Percentiles rank a stretch among this genome's conserved stretches.
Evolutionary conservation across 1,140 invertebrate species (phyloP).

Genomic region (Drosophila orena): DNA sequence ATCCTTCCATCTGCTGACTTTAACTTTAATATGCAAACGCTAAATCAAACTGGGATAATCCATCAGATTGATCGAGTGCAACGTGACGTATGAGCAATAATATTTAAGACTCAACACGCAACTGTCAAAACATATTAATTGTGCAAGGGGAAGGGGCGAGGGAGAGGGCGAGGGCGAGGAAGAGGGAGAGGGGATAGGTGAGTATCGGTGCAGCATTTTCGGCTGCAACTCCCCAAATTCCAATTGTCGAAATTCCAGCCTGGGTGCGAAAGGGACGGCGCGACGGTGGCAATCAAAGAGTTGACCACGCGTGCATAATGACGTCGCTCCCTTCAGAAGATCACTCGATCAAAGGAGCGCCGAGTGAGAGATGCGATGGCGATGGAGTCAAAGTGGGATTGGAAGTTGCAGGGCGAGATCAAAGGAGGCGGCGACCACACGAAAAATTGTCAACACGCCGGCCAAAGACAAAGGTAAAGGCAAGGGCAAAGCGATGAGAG

Average conservation of each 20-base stretch:
- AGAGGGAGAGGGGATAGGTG: neutral
- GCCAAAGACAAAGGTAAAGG: conserved; percentile 32
- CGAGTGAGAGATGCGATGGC: conserved; percentile 25
- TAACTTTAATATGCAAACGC: neutral
- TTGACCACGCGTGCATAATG: conserved; percentile 81
- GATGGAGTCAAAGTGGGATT: conserved; percentile 4
- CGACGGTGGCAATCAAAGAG: conserved; percentile 55
- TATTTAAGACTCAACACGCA: conserved; percentile 38
- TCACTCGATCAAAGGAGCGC: conserved; percentile 81
- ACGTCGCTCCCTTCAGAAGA: conserved; percentile 78
- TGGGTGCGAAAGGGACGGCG: conserved; percentile 7
- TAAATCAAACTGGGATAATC: neutral
- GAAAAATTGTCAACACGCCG: conserved; percentile 80
- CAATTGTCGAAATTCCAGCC: neutral
- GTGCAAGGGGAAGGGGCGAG: neutral
- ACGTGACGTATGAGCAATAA: conserved; percentile 45
- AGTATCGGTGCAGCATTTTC: conserved; percentile 38
- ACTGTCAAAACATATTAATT: conserved; percentile 46
- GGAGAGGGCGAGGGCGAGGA: neutral
- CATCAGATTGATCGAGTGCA: conserved; percentile 31
- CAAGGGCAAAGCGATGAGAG: conserved; percentile 15
- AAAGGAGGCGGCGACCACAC: conserved; percentile 74
- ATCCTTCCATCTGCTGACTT: too few species aligned
- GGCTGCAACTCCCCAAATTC: conserved; percentile 44
- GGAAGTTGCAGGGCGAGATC: conserved; percentile 48